Conservation (phyloP, 2,113 vertebrate genomes). For the Desmodus rotundus region DNA sequence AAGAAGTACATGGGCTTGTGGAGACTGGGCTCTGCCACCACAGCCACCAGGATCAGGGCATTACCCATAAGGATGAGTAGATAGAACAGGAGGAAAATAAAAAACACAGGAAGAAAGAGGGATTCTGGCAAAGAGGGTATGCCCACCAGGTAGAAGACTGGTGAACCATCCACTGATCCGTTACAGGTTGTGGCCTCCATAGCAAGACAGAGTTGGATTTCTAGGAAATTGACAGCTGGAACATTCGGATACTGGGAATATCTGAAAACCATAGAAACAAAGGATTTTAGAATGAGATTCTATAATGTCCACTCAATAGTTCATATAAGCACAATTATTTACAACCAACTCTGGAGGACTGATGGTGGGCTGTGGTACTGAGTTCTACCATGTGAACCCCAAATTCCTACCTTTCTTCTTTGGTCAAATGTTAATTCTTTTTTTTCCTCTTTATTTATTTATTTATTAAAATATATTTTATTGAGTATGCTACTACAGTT, state of each 20-base stretch:
- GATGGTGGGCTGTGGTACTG: not conserved
- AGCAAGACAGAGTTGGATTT: not conserved
- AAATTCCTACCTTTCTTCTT: not conserved
- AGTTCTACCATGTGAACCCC: not conserved
- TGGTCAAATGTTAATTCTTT: not conserved
- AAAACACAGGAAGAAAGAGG: conserved; percentile 34
- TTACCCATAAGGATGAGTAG: conserved; percentile 53
- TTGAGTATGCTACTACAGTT: too few species aligned
- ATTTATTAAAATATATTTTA: too few species aligned
- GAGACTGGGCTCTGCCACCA: conserved; percentile 40
- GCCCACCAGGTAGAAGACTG: not conserved
- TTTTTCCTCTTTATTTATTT: too few species aligned
- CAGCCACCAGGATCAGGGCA: conserved; percentile 47
- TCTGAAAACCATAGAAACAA: conserved; percentile 23
- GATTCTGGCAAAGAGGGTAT: not conserved
- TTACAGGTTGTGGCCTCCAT: not conserved
- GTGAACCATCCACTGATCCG: not conserved
- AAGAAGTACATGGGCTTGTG: conserved; percentile 65
- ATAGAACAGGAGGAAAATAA: conserved; percentile 56
- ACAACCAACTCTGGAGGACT: not conserved
- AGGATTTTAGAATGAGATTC: not conserved
- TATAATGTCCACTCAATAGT: not conserved
- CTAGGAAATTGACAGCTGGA: not conserved
- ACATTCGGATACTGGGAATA: not conserved
- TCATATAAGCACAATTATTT: not conserved